Conservation (phyloP, 2,888 invertebrate species). For the Nomada ferruginata region DNA sequence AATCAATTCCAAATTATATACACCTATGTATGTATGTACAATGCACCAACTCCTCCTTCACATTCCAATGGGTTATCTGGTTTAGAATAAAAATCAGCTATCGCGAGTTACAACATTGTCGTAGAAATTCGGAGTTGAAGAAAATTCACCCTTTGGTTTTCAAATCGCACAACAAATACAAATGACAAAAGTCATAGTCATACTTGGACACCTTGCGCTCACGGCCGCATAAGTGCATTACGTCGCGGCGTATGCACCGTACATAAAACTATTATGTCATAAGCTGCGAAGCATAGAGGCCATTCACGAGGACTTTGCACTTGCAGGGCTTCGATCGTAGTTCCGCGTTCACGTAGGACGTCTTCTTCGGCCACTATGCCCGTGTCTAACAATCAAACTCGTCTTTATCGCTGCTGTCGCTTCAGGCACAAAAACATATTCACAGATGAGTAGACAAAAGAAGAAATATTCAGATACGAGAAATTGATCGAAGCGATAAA, state of each 20-base stretch:
- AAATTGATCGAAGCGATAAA: too few species aligned
- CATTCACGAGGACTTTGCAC: constrained; percentile 75
- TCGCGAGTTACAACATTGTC: too few species aligned
- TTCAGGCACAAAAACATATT: too few species aligned
- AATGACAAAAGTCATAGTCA: constrained; percentile 17
- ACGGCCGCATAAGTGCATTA: constrained; percentile 42
- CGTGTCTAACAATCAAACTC: neutral
- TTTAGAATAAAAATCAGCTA: too few species aligned
- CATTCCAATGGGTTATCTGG: too few species aligned
- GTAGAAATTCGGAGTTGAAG: neutral
- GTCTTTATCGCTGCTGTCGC: too few species aligned
- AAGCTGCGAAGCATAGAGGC: constrained; percentile 76
- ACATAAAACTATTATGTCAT: constrained; percentile 77
- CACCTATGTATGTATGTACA: neutral
- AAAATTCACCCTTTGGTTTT: neutral
- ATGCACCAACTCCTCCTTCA: too few species aligned
- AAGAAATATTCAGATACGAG: too few species aligned
- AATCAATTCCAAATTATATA: neutral
- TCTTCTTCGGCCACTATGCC: constrained; percentile 20
- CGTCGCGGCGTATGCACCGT: constrained; percentile 20
- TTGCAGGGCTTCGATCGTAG: constrained; percentile 65
- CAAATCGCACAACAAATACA: neutral
- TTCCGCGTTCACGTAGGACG: constrained; percentile 53
- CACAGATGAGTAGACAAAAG: too few species aligned
- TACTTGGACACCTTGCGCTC: constrained; percentile 13